Percentiles rank a stretch among this genome's conserved stretches.
Evolutionary conservation across 2,888 invertebrate species (phyloP).

Genomic region (Acronicta alni): DNA sequence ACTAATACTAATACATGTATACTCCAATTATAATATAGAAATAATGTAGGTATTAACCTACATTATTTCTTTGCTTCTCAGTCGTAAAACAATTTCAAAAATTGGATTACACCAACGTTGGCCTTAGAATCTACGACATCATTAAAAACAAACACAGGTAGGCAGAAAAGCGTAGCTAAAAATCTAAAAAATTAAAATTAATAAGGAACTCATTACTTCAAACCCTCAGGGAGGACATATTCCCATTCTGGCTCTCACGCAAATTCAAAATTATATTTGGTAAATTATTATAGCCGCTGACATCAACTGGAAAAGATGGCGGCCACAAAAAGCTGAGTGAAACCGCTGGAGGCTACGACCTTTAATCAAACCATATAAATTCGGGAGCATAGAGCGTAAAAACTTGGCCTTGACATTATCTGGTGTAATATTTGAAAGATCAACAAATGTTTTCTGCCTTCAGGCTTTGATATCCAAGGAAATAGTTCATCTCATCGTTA

Average conservation of each 20-base stretch:
- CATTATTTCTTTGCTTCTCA: no score
- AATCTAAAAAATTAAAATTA: not conserved
- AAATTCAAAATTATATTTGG: conserved; percentile 30
- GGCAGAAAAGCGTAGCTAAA: no score
- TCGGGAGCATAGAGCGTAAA: conserved; percentile 10
- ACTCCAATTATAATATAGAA: no score
- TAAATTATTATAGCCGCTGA: conserved; percentile 10
- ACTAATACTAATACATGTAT: no score
- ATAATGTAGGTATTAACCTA: no score
- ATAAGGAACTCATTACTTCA: conserved; percentile 25
- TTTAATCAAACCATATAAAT: conserved; percentile 37
- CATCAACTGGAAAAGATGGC: conserved; percentile 14
- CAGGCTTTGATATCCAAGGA: not conserved
- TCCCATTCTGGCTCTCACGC: not conserved
- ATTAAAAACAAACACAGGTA: no score
- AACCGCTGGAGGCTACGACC: conserved; percentile 24
- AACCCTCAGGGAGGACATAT: conserved; percentile 13
- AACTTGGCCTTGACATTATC: conserved; percentile 22
- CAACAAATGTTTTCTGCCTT: conserved; percentile 14
- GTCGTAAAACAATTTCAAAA: no score
- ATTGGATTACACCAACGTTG: no score
- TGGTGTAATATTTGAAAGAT: conserved; percentile 6
- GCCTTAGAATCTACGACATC: no score
- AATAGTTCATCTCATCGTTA: no score
- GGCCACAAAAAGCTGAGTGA: conserved; percentile 2